Conservation (phyloP, 64 coral and sea anemone genomes). For the Stichodactyla helianthus region DNA sequence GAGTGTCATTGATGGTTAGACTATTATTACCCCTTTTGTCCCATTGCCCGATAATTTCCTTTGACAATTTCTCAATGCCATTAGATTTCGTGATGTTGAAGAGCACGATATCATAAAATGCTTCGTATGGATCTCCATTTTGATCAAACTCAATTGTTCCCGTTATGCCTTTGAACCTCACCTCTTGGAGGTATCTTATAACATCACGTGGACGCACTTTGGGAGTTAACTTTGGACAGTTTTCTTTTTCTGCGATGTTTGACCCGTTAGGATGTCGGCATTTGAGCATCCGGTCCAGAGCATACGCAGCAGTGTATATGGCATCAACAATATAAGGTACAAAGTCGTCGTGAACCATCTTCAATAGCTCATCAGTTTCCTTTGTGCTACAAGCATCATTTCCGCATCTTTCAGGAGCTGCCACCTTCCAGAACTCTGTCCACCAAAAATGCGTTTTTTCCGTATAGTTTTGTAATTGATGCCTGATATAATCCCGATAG, state of each 20-base stretch:
- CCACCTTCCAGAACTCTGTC: slow-evolving; percentile 7
- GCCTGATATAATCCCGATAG: not conserved
- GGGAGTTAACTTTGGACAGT: slow-evolving; percentile 12
- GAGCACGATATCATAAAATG: slow-evolving; percentile 45
- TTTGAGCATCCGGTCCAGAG: slow-evolving; percentile 31
- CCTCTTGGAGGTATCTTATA: slow-evolving; percentile 29
- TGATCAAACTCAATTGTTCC: slow-evolving; percentile 50
- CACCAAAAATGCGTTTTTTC: slow-evolving; percentile 12
- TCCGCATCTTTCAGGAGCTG: not conserved
- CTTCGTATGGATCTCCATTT: slow-evolving; percentile 29
- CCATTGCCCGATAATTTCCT: slow-evolving; percentile 11
- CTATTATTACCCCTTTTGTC: not conserved
- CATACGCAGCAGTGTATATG: slow-evolving; percentile 35
- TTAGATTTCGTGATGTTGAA: slow-evolving; percentile 15
- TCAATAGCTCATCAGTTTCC: not conserved
- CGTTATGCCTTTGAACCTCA: slow-evolving; percentile 56
- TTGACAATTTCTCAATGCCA: not conserved
- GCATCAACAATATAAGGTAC: slow-evolving; percentile 54
- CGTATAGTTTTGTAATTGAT: not conserved
- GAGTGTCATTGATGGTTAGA: not conserved
- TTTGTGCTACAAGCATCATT: not conserved
- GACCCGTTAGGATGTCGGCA: slow-evolving; percentile 11
- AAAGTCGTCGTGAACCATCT: slow-evolving; percentile 1
- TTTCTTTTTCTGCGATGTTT: not conserved
- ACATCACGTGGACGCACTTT: slow-evolving; percentile 11